Evolutionary conservation across 1,140 invertebrate genomes (phyloP), one percentile per base, ranked within the genome.

Genomic region (Calycopis cecrops): DNA sequence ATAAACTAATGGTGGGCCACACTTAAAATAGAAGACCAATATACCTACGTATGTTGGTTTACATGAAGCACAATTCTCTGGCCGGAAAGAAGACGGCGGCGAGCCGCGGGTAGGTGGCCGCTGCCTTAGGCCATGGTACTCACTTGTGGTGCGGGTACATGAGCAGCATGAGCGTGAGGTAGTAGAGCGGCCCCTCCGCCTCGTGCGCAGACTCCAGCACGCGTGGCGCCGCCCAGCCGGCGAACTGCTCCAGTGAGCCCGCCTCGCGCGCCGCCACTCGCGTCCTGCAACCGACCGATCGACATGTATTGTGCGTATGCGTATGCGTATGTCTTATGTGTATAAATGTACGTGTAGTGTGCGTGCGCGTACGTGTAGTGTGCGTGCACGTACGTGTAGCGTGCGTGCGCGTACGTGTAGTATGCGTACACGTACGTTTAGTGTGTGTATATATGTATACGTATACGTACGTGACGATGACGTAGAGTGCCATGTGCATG

Each of bases 401-500:
- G 7, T 1, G 10, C 9, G 40, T 21, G 17, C n/a, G 2, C 21
- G 17, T 4, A 3, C 6, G 44, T 47, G 16, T 21, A 3, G n/a
- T n/a, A n/a, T n/a, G n/a, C n/a, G n/a, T n/a, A n/a, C n/a, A n/a
- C n/a, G n/a, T n/a, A n/a, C n/a, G 21, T 6, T 2, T 6, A 28
- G 3, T 35, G 7, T 1, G 10, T 3, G 40, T 21, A n/a, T n/a
- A n/a, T n/a, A n/a, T n/a, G n/a, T n/a, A n/a, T n/a, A n/a, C n/a
- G n/a, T n/a, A n/a, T n/a, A 92, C 94, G 90, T 80, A 96, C 93
- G 95, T 97, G 79, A 97, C 98, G 56, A 98, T 94, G 47, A 98
- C 95, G 84, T 99, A 99, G 2, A 99, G 92, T 14, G 96, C 94
- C 91, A 98, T 97, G 77, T 99, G 97, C 54, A 97, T 91, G 33